Conservation (phyloP, 1,140 invertebrate genomes). For the Drosophila prosaltans region DNA sequence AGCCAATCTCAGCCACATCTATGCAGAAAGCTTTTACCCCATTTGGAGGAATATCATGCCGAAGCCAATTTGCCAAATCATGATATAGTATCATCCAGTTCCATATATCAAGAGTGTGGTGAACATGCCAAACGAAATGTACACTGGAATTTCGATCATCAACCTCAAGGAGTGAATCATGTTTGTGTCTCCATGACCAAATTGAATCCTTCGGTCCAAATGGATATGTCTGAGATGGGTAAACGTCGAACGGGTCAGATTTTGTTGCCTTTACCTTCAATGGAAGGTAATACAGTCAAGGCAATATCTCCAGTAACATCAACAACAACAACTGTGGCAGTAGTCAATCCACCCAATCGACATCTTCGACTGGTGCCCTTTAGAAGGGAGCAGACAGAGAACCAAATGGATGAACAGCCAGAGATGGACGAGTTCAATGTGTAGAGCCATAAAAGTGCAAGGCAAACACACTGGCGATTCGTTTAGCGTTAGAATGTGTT, state of each 20-base stretch:
- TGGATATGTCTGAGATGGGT: neutral
- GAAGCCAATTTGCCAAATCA: neutral
- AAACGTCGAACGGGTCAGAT: constrained; percentile 5
- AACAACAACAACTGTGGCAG: too few species aligned
- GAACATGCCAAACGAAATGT: neutral
- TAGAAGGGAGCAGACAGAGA: neutral
- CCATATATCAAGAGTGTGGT: too few species aligned
- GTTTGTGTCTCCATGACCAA: neutral
- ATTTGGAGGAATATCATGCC: neutral
- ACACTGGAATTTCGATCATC: neutral
- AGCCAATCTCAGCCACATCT: neutral
- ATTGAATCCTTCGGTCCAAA: neutral
- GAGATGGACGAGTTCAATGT: constrained; percentile 13
- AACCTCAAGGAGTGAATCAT: neutral
- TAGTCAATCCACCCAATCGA: neutral
- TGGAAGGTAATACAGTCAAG: neutral
- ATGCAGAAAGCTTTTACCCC: neutral
- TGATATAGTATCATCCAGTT: too few species aligned
- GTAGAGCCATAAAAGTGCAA: constrained; percentile 8
- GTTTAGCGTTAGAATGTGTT: neutral
- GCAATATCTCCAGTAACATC: too few species aligned
- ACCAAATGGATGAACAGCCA: neutral
- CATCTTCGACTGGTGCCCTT: neutral
- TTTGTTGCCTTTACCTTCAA: neutral
- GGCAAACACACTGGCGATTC: constrained; percentile 4